Conservation (phyloP, 2,797 vertebrate genomes). For the Phyllotis vaccarum region DNA sequence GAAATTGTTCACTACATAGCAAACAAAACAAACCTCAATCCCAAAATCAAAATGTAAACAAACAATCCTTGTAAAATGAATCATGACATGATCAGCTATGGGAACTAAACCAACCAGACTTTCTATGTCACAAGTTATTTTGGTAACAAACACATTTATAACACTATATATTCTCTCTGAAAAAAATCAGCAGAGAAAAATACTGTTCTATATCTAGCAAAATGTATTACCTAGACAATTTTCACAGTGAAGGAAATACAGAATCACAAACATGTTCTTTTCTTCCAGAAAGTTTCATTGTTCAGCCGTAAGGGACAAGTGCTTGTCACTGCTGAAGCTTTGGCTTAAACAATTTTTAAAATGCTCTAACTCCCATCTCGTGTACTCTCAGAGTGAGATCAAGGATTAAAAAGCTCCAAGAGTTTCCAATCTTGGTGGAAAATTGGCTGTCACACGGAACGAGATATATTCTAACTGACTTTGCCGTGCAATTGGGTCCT, state of each 20-base stretch:
- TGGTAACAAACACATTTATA: slow-evolving; percentile 32
- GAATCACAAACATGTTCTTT: background rate
- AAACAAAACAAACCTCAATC: background rate
- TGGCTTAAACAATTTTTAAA: slow-evolving; percentile 74
- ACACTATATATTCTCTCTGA: background rate
- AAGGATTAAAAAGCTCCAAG: slow-evolving; percentile 81
- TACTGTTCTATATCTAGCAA: background rate
- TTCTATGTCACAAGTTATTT: slow-evolving; percentile 14
- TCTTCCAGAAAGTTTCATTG: slow-evolving; percentile 3
- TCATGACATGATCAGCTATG: background rate
- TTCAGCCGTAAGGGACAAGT: slow-evolving; percentile 24
- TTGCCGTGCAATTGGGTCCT: slow-evolving; percentile 77
- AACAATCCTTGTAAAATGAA: background rate
- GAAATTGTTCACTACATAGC: background rate
- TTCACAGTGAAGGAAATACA: background rate
- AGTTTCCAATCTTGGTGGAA: slow-evolving; percentile 82
- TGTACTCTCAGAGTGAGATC: slow-evolving; percentile 62
- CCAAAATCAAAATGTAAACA: background rate
- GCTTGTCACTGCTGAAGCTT: slow-evolving; percentile 52
- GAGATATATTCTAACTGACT: slow-evolving; percentile 82
- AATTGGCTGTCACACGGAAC: slow-evolving; percentile 79
- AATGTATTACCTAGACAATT: background rate
- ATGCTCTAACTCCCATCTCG: slow-evolving; percentile 38
- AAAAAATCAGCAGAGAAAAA: background rate
- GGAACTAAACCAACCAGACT: background rate